A percentile compares a stretch with the other conserved stretches of the same genome.
Evolutionary conservation across 2,797 vertebrate species (phyloP).

Genomic region (Eutrigla gurnardus): DNA sequence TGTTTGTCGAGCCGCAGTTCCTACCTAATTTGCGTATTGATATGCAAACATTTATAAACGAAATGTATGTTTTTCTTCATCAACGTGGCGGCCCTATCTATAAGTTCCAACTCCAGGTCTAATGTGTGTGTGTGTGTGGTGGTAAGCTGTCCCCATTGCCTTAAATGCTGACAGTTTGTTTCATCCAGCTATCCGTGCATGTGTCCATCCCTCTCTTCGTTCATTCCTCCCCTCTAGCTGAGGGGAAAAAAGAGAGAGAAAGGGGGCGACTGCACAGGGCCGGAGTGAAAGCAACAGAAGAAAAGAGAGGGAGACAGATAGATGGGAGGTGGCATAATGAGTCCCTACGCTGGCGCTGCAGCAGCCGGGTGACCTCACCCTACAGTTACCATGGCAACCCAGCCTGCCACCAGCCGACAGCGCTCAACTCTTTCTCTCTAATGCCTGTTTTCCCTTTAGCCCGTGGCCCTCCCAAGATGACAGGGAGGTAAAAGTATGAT

Average conservation of each 20-base stretch:
- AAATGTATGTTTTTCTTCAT: slow-evolving; percentile 4
- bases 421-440: slow-evolving; percentile 61
- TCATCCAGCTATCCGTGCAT: slow-evolving; percentile 2
- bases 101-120: neutral
- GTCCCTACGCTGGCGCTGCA: slow-evolving; percentile 72
- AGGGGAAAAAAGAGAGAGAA: slow-evolving; percentile 4
- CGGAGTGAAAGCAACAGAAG: slow-evolving; percentile 39
- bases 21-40: neutral
- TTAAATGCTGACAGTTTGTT: slow-evolving; percentile 15
- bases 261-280: neutral
- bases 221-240: neutral
- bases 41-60: neutral
- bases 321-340: slow-evolving; percentile 77
- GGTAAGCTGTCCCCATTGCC: neutral
- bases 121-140: slow-evolving; percentile 1
- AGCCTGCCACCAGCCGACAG: slow-evolving; percentile 72
- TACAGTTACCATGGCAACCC: slow-evolving; percentile 82
- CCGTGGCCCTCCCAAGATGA: slow-evolving; percentile 57
- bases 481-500: slow-evolving; percentile 42
- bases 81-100: neutral
- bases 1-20: neutral
- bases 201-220: neutral
- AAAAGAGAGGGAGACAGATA: slow-evolving; percentile 56
- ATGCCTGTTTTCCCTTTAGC: slow-evolving; percentile 54
- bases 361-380: slow-evolving; percentile 82